Percentiles rank a stretch among this genome's conserved stretches.
These are phyloP conservation scores for Saimiri boliviensis DNA, from an alignment of 2,113 vertebrate species.

Conservation along the genomic window DNA sequence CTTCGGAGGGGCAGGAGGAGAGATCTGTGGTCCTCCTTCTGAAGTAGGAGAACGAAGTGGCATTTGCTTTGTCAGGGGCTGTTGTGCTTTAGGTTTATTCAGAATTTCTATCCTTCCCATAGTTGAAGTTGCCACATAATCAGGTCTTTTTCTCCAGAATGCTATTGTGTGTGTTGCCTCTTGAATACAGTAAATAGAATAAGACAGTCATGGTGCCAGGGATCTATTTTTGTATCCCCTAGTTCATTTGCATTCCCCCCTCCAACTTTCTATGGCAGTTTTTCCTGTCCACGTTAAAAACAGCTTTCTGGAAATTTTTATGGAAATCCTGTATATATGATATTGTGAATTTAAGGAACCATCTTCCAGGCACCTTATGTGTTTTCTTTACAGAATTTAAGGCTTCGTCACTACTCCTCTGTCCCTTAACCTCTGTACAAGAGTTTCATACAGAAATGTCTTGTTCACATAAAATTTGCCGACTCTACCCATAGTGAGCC, in stretches of 20 bases:
- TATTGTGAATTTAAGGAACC: neutral
- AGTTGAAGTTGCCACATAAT: neutral
- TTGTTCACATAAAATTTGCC: neutral
- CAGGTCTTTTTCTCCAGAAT: slow-evolving; percentile 18
- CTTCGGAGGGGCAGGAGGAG: neutral
- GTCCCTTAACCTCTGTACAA: neutral
- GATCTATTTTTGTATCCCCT: neutral
- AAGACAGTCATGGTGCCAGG: neutral
- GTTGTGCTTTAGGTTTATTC: neutral
- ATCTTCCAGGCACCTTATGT: neutral
- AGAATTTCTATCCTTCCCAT: neutral
- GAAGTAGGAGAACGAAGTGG: neutral
- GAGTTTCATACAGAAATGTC: neutral
- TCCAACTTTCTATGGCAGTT: neutral
- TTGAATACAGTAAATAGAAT: slow-evolving; percentile 1
- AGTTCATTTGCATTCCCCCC: neutral
- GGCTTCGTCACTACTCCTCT: neutral
- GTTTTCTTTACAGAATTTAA: neutral
- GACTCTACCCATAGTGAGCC: neutral
- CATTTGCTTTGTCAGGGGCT: neutral
- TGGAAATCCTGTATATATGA: neutral
- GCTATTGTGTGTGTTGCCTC: neutral
- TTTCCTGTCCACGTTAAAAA: neutral
- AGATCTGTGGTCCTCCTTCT: neutral
- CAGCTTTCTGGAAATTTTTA: slow-evolving; percentile 33